Percentiles rank a stretch among this genome's conserved stretches.
Evolutionary conservation across 1,140 invertebrate genomes (phyloP).

Genomic region (Batillaria attramentaria): DNA sequence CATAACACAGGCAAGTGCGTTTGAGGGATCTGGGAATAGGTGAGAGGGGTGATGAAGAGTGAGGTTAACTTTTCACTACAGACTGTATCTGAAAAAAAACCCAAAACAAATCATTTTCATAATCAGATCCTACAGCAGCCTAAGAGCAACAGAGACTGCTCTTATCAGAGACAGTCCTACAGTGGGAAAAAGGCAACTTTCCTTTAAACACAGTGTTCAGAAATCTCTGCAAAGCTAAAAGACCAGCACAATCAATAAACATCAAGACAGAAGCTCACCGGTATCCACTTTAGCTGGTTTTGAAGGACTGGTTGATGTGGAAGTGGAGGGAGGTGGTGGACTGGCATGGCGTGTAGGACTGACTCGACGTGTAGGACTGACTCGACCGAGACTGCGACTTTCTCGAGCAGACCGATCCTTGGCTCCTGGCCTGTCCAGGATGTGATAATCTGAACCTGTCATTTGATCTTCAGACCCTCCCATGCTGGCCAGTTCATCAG

Average conservation of each 20-base stretch:
- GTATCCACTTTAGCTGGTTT: not conserved
- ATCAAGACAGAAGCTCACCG: not conserved
- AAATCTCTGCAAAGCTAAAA: too few relatives aligned
- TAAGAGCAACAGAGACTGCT: too few relatives aligned
- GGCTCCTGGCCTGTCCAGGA: constrained; percentile 16
- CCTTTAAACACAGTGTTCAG: not conserved
- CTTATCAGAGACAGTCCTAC: too few relatives aligned
- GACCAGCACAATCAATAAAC: too few relatives aligned
- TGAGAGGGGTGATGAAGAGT: too few relatives aligned
- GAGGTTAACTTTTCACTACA: too few relatives aligned
- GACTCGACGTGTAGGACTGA: not conserved
- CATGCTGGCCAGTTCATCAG: constrained; percentile 65
- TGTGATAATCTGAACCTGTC: not conserved
- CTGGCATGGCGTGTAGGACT: constrained; percentile 7
- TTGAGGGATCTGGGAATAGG: too few relatives aligned
- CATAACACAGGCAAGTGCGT: too few relatives aligned
- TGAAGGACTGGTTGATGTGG: not conserved
- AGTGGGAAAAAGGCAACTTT: too few relatives aligned
- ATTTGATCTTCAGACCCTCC: constrained; percentile 54
- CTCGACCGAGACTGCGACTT: not conserved
- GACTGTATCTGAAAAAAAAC: too few relatives aligned
- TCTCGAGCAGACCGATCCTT: not conserved
- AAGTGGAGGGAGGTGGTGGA: not conserved
- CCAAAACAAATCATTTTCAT: too few relatives aligned
- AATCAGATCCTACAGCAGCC: too few relatives aligned